Evolutionary conservation across 2,888 invertebrate genomes (phyloP).

Genomic region (Adineta ricciae): DNA sequence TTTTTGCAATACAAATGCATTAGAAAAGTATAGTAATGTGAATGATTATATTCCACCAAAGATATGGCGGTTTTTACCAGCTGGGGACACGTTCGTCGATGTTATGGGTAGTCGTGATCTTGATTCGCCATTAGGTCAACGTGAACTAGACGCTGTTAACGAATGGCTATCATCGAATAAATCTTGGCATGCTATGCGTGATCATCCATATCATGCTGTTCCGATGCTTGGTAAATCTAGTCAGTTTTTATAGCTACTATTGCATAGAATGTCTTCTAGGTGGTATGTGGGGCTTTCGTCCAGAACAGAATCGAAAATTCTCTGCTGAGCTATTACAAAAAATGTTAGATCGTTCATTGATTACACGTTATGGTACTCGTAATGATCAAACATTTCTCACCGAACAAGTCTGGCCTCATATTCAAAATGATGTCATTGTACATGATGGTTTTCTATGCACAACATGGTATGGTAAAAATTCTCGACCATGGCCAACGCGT

Average conservation of each 20-base stretch:
- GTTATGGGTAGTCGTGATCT: not conserved
- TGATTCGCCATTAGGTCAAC: not conserved
- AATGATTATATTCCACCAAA: not conserved
- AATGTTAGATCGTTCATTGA: not conserved
- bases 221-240: not conserved
- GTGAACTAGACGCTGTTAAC: not conserved
- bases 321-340: not conserved
- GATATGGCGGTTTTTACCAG: not conserved
- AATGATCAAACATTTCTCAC: conserved; percentile 26
- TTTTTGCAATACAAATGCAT: not conserved
- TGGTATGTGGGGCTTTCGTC: conserved; percentile 27
- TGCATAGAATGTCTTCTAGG: conserved; percentile 1
- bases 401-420: not conserved
- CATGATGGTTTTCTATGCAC: conserved; percentile 27
- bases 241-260: too few relatives aligned
- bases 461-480: conserved; percentile 8
- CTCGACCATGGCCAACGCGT: conserved; percentile 25
- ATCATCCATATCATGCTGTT: not conserved
- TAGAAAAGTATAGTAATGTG: not conserved
- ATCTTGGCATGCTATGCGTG: not conserved
- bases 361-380: not conserved
- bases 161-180: not conserved
- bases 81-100: not conserved
- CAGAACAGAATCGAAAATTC: conserved; percentile 15
- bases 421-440: conserved; percentile 5